Evolutionary conservation across 2,113 vertebrate species (phyloP).

Genomic region (Callipepla californica): DNA sequence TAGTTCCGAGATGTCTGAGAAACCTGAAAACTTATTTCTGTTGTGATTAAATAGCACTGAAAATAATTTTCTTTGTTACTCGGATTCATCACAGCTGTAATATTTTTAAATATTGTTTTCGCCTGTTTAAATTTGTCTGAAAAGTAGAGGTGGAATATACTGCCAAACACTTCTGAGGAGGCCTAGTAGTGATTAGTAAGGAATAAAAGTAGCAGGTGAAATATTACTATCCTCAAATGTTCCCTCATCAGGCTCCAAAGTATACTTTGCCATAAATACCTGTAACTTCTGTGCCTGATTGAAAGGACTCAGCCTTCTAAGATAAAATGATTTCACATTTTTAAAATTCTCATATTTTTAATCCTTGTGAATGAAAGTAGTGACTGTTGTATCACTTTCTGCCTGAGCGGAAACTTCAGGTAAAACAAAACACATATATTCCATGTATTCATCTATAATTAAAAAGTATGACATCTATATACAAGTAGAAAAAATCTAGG

Average conservation of each 20-base stretch:
- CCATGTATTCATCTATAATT: not conserved
- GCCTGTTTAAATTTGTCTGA: not conserved
- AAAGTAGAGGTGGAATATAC: not conserved
- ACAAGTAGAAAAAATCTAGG: not conserved
- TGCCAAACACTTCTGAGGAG: not conserved
- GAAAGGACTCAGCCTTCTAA: not conserved
- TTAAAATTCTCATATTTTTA: not conserved
- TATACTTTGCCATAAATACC: not conserved
- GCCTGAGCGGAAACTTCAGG: not conserved
- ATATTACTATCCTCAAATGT: not conserved
- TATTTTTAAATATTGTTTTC: not conserved
- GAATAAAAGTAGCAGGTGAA: not conserved
- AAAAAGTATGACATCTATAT: not conserved
- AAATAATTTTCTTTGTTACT: not conserved
- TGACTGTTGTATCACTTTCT: not conserved
- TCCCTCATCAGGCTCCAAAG: not conserved
- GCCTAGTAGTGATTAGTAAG: not conserved
- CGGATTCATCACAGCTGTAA: not conserved
- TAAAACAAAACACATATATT: not conserved
- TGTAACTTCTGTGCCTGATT: not conserved
- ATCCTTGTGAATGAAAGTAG: not conserved
- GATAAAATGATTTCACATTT: not conserved
- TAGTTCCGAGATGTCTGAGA: not conserved
- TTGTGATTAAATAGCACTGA: not conserved
- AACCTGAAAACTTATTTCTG: not conserved